Percentiles rank a stretch among this genome's conserved stretches.
Evolutionary conservation across 1,140 invertebrate genomes (phyloP).

Genomic region (Parapsyche elsis): DNA sequence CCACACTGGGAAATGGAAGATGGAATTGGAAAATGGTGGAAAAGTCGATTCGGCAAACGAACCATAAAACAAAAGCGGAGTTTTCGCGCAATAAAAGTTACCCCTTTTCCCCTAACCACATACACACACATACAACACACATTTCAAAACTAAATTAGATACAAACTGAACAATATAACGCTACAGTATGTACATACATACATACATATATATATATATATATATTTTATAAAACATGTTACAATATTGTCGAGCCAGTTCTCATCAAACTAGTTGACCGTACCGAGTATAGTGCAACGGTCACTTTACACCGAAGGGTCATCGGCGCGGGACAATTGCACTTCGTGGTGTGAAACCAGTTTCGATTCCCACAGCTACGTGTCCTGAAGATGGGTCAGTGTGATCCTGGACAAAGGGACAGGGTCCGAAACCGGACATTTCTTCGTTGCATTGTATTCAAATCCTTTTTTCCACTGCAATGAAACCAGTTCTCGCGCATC

Average conservation of each 20-base stretch:
- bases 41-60: conserved; percentile 36
- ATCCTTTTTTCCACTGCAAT: neutral
- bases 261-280: conserved; percentile 30
- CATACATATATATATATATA: neutral
- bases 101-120: neutral
- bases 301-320: conserved; percentile 12
- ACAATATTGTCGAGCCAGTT: neutral
- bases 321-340: conserved; percentile 6
- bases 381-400: conserved; percentile 14
- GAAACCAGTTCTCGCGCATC: too few species aligned
- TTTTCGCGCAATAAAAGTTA: conserved; percentile 6
- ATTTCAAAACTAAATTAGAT: neutral
- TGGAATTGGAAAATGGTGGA: conserved; percentile 38
- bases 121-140: neutral
- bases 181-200: neutral
- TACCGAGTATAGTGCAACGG: neutral
- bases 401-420: neutral
- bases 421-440: conserved; percentile 9
- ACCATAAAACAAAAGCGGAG: conserved; percentile 31
- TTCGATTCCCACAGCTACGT: conserved; percentile 31
- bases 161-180: neutral
- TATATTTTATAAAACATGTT: neutral
- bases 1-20: conserved; percentile 43
- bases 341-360: conserved; percentile 21
- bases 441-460: conserved; percentile 3